Base-by-base conservation (phyloP, 2,888 invertebrate genomes). In the Dorcus hopei region DNA sequence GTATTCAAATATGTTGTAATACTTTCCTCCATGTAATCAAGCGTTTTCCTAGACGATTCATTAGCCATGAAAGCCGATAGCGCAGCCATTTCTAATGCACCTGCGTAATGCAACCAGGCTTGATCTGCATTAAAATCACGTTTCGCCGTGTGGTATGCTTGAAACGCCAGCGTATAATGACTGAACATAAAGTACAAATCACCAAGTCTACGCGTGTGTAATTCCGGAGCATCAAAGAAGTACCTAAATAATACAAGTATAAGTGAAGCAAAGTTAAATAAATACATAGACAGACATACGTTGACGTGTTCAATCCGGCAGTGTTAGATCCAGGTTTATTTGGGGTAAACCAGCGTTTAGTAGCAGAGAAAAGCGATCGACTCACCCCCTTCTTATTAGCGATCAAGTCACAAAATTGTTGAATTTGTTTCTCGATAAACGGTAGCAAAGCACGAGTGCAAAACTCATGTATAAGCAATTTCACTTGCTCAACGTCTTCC, bases 111-210 rank as follows among this genome's bases (percentile, higher is more conserved):
- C 33, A 97, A 83, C 97, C 97, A 97, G 0, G 98, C 98, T 66
- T 95, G 93, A 76, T 99, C 98, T 1, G 91, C 91, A 74, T 92
- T 93, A 77, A 98, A 98, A 77, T 99, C 99, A 53, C 96, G 86
- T 79, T 98, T 98, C n/a, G 96, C 94, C 43, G 91, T 88, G 79
- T 98, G 96, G 80, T 97, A 99, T 0, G 93, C 87, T 76, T 94
- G 92, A 79, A 93, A 97, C 6, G 97, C 95, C 65, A 93, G 83
- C 65, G 89, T 88, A 80, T 97, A 97, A 73, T 95, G 90, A 3
- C 95, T 93, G 77, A 97, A 95, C 85, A 98, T 88, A 77, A 99
- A 97, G 80, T 95, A 95, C 6, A 99, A 81, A 80, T 99, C 99
- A 0, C 94, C 98, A 43, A 98, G 79, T 58, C 96, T 89, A 59